Conservation (phyloP, 2,113 vertebrate genomes). For the Parus major region DNA sequence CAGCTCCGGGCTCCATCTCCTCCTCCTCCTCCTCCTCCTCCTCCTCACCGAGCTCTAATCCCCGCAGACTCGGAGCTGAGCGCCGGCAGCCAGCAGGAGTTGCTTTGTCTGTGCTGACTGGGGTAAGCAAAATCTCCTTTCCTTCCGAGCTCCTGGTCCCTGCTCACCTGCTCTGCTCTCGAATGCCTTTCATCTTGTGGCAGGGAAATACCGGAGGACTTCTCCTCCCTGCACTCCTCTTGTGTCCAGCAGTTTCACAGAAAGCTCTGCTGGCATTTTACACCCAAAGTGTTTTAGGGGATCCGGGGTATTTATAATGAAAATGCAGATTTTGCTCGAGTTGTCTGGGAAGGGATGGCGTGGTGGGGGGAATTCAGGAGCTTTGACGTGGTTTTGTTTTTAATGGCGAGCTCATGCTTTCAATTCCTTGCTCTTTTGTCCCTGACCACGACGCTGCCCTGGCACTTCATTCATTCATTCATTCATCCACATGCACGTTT, state of each 20-base stretch:
- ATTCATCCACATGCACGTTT: not conserved
- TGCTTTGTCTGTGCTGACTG: conserved; percentile 41
- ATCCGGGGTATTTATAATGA: not conserved
- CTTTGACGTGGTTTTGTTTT: not conserved
- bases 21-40: conserved; percentile 69
- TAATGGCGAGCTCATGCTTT: not conserved
- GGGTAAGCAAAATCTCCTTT: conserved; percentile 67
- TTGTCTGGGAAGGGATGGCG: not conserved
- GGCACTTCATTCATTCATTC: not conserved
- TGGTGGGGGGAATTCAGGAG: not conserved
- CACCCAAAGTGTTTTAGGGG: not conserved
- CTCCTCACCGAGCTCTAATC: conserved; percentile 53
- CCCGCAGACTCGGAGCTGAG: conserved; percentile 68
- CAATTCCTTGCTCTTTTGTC: conserved; percentile 2
- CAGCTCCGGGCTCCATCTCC: conserved; percentile 50
- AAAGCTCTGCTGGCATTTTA: not conserved
- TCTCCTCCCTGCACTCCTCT: not conserved
- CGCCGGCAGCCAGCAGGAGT: conserved; percentile 17
- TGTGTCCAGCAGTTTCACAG: not conserved
- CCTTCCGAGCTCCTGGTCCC: not conserved
- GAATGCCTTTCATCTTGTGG: rapidly evolving
- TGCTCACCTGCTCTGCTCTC: not conserved
- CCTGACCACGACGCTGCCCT: not conserved
- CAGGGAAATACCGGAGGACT: not conserved
- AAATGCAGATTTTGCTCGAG: not conserved